phyloP scores from a whole-genome alignment of 2,113 vertebrate species.

The Monopterus albus region DNA sequence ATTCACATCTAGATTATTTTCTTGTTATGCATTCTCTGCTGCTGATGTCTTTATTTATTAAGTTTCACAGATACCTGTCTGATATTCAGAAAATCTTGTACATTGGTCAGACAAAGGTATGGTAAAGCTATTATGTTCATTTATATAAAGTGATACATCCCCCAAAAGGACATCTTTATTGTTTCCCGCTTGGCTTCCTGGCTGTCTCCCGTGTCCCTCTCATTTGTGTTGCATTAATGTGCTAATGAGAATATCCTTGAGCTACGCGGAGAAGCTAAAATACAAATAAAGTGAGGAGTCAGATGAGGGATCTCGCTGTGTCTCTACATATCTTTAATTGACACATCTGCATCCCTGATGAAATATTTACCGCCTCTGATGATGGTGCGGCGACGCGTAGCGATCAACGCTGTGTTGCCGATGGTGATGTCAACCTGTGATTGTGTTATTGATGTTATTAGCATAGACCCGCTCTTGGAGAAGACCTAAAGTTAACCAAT shows the following conservation, averaged over 20 bases:
- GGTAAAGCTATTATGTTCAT: background rate
- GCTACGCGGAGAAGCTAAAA: constrained; percentile 64
- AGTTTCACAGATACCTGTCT: background rate
- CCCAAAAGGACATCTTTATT: constrained; percentile 58
- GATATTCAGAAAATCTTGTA: background rate
- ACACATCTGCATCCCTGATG: constrained; percentile 84
- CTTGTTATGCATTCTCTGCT: background rate
- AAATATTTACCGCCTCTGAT: constrained; percentile 80
- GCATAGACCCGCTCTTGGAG: constrained; percentile 30
- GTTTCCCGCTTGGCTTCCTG: constrained; percentile 50
- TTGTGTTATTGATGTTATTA: constrained; percentile 72
- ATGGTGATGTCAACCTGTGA: constrained; percentile 68
- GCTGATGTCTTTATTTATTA: background rate
- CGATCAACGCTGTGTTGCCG: constrained; percentile 62
- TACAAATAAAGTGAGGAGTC: constrained; percentile 70
- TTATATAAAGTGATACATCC: constrained; percentile 13
- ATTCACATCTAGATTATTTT: background rate
- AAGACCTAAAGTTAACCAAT: background rate
- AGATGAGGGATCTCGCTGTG: constrained; percentile 65
- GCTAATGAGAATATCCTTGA: constrained; percentile 83
- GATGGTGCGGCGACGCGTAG: constrained; percentile 63
- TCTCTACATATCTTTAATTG: constrained; percentile 80
- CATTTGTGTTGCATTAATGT: constrained; percentile 79
- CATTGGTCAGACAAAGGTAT: constrained; percentile 8
- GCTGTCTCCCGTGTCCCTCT: constrained; percentile 64